Evolutionary conservation across 2,888 invertebrate genomes (phyloP), one percentile per base, ranked within the genome.

Genomic region (Coenonympha arcania): DNA sequence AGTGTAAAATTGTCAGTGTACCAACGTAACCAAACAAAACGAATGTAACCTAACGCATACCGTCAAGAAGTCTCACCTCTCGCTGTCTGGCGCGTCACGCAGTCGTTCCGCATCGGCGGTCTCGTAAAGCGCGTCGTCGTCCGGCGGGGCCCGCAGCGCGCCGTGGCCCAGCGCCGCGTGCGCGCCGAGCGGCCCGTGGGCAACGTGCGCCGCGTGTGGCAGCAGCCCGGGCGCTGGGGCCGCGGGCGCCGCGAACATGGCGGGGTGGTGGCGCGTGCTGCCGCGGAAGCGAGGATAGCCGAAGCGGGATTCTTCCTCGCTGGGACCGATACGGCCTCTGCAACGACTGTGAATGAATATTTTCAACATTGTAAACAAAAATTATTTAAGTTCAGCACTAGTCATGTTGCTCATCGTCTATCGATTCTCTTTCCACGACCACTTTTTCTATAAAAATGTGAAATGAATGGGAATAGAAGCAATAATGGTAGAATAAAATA

Each of bases 81-180:
- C 95, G 83, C 94, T 94, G 79, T 95, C 94, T 64, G 94, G 94
- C 59, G 93, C 93, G 85, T 94, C 94, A 58, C 92, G 82, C 50
- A 86, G 70, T 51, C 89, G 90, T 71, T 92, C 91, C 52, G 91
- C 89, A 79, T 91, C 91, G 63, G 95, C 95, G 69, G 93, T 93
- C 87, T 94, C 95, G 80, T 95, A 95, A 69, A 95, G 92, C 73
- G 93, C 93, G 80, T 95, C 95, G 72, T 94, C 94, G 73, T 93
- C 93, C 60, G 88, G 86, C 57, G 76, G 73, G 22, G 64, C 67
- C 41, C 75, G 72, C 22, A 62, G 66, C 60, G 65, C 68, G 52
- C 62, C 77, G 68, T 76, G 81, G 60, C 76, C 73, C 63, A 77
- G 80, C 60, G 76, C 73, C 63, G 76, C 73, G 66, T 79, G 80